phyloP scores from a whole-genome alignment of 1,140 invertebrate genomes.

The Anoplolepis gracilipes region DNA sequence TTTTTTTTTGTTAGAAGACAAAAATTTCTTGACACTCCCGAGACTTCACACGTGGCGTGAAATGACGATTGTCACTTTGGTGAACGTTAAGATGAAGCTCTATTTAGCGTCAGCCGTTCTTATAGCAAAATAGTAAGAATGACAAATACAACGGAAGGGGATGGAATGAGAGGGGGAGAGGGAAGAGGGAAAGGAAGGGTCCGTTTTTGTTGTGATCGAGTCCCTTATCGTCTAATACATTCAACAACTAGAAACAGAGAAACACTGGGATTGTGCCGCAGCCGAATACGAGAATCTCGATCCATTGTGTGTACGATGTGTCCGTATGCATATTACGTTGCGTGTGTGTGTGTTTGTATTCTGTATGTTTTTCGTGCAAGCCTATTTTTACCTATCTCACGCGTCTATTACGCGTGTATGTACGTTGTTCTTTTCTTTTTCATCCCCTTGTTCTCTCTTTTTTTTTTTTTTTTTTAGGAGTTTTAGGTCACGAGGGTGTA shows the following conservation, averaged over 20 bases:
- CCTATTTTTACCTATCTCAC: slow-evolving; percentile 44
- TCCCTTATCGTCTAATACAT: slow-evolving; percentile 73
- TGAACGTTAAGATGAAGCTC: slow-evolving; percentile 42
- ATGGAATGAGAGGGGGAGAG: neutral
- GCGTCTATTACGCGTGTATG: slow-evolving; percentile 23
- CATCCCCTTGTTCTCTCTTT: neutral
- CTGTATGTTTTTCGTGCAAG: slow-evolving; percentile 37
- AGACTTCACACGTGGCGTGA: slow-evolving; percentile 10
- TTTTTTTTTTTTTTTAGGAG: slow-evolving; percentile 16
- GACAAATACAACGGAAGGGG: slow-evolving; percentile 71
- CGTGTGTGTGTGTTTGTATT: neutral
- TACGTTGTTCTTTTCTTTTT: neutral
- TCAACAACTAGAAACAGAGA: slow-evolving; percentile 77
- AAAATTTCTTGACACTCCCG: slow-evolving; percentile 16
- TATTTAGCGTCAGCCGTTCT: slow-evolving; percentile 46
- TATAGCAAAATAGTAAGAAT: slow-evolving; percentile 55
- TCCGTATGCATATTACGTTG: neutral
- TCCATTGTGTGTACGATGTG: neutral
- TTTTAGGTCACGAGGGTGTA: slow-evolving; percentile 35
- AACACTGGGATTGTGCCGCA: slow-evolving; percentile 74
- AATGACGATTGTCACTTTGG: slow-evolving; percentile 34
- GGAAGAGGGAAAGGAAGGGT: slow-evolving; percentile 22
- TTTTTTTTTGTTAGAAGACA: neutral
- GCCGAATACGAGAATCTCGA: slow-evolving; percentile 54
- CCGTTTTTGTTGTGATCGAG: slow-evolving; percentile 68